Evolutionary conservation across 2,797 vertebrate genomes (phyloP).

Genomic region (Mallotus villosus): DNA sequence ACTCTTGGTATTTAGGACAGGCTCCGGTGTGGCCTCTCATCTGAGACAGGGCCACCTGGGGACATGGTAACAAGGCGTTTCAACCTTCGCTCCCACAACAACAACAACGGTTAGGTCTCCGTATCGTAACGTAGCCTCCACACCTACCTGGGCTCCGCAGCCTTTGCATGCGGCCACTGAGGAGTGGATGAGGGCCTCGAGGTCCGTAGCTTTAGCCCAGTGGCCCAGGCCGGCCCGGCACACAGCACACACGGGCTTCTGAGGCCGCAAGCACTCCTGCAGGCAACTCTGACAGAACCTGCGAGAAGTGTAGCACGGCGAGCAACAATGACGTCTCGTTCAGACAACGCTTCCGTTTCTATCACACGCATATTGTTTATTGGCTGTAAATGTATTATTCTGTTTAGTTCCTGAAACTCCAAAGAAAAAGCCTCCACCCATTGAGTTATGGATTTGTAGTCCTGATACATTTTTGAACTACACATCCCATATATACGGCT

Average conservation of each 20-base stretch:
- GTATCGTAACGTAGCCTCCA: too few relatives aligned
- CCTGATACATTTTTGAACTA: slow-evolving; percentile 51
- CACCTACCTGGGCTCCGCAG: slow-evolving; percentile 84
- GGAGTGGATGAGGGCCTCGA: slow-evolving; percentile 85
- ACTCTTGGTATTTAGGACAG: slow-evolving; percentile 93
- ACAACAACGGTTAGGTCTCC: too few relatives aligned
- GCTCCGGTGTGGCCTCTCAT: slow-evolving; percentile 88
- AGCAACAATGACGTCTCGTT: too few relatives aligned
- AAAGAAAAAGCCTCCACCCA: slow-evolving; percentile 48
- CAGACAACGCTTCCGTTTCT: not conserved
- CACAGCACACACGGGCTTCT: slow-evolving; percentile 93
- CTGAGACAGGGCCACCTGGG: slow-evolving; percentile 86
- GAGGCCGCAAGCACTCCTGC: slow-evolving; percentile 92
- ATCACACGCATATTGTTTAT: not conserved
- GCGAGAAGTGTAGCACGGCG: slow-evolving; percentile 33
- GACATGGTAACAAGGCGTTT: not conserved
- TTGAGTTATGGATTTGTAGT: slow-evolving; percentile 71
- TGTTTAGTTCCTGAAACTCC: slow-evolving; percentile 43
- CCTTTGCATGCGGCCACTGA: slow-evolving; percentile 90
- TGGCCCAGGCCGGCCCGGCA: slow-evolving; percentile 83
- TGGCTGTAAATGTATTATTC: not conserved
- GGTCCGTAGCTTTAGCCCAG: slow-evolving; percentile 80
- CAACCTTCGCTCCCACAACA: not conserved
- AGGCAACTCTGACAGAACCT: slow-evolving; percentile 95
- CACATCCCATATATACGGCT: slow-evolving; percentile 66